Percentiles rank a stretch among this genome's conserved stretches.
Evolutionary conservation across 1,140 invertebrate species (phyloP).

Genomic region (Dendrolimus kikuchii): DNA sequence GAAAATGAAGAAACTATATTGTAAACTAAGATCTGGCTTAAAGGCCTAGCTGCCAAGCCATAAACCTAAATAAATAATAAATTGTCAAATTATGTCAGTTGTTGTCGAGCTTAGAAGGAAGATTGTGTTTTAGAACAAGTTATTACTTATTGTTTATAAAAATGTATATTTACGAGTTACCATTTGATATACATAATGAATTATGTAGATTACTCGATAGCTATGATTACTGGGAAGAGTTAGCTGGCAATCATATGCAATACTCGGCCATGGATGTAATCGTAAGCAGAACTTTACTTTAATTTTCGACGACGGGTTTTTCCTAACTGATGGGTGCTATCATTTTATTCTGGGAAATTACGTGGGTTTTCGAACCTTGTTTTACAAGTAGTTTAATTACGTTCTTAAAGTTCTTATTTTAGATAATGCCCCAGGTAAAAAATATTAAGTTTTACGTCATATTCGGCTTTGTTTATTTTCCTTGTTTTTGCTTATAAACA

Average conservation of each 20-base stretch:
- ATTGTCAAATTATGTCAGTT: too few species aligned
- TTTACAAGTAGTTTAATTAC: too few species aligned
- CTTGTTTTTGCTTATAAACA: too few species aligned
- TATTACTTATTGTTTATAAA: constrained; percentile 11
- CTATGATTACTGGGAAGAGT: constrained; percentile 84
- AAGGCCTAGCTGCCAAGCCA: too few species aligned
- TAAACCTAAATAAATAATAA: too few species aligned
- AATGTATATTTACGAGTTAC: constrained; percentile 83
- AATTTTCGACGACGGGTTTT: constrained; percentile 24
- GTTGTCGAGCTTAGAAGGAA: background rate
- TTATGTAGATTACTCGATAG: constrained; percentile 85
- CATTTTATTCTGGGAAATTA: background rate
- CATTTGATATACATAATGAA: constrained; percentile 77
- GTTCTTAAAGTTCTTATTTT: too few species aligned
- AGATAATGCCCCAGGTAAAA: too few species aligned
- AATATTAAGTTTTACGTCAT: too few species aligned
- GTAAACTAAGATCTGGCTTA: too few species aligned
- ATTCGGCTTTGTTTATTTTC: too few species aligned
- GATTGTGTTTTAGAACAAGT: background rate
- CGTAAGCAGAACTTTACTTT: constrained; percentile 55
- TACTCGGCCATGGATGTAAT: constrained; percentile 71
- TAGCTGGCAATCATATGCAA: constrained; percentile 75
- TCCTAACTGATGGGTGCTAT: constrained; percentile 13
- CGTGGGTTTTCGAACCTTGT: too few species aligned
- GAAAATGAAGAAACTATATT: too few species aligned